These are phyloP conservation scores for Ammodytes marinus DNA, from an alignment of 2,113 vertebrate genomes.

Conservation along the genomic window DNA sequence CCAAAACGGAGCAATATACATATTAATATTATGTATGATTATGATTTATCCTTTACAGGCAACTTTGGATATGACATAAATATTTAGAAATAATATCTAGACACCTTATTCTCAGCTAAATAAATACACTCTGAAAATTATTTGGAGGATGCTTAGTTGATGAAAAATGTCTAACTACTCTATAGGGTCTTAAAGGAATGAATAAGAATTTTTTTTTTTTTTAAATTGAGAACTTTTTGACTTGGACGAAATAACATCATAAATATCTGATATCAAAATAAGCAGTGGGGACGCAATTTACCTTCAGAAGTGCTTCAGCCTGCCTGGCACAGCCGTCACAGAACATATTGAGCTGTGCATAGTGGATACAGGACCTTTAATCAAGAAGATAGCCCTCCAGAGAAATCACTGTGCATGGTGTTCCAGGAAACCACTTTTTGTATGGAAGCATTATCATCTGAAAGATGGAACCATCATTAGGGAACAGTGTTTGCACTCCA, in stretches of 20 bases:
- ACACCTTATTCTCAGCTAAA: background rate
- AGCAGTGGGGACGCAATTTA: background rate
- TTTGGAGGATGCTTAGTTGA: background rate
- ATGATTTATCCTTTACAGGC: background rate
- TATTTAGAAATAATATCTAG: background rate
- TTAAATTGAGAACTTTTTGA: background rate
- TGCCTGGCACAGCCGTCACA: conserved; percentile 39
- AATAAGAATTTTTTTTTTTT: background rate
- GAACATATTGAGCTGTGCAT: conserved; percentile 15
- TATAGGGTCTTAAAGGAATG: background rate
- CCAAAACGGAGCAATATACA: background rate
- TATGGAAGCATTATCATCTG: conserved; percentile 18
- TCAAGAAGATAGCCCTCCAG: conserved; percentile 12
- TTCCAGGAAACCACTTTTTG: conserved; percentile 44
- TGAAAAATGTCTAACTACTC: conserved; percentile 2
- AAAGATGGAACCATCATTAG: conserved; percentile 17
- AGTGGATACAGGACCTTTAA: conserved; percentile 38
- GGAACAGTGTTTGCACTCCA: conserved; percentile 28
- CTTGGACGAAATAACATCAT: background rate
- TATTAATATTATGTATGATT: background rate
- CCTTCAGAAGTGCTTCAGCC: conserved; percentile 1
- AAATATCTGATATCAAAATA: conserved; percentile 4
- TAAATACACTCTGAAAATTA: background rate
- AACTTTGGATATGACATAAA: conserved; percentile 11
- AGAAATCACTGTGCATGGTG: conserved; percentile 10